A percentile compares a stretch with the other conserved stretches of the same genome.
Conservation (phyloP, 2,113 vertebrate genomes). For the Tetraodon nigroviridis region DNA sequence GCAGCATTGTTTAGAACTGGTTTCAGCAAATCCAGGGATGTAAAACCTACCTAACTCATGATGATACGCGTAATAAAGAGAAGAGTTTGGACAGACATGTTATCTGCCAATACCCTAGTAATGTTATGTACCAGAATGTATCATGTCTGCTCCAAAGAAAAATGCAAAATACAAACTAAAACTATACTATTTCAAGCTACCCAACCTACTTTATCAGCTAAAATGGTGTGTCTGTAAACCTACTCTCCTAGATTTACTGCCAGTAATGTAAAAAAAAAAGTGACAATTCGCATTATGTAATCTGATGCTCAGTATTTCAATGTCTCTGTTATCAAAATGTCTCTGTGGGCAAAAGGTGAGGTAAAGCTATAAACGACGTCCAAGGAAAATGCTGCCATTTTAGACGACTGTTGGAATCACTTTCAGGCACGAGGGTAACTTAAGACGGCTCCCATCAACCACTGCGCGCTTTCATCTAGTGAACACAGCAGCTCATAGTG, state of each 20-base stretch:
- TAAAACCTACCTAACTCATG: no score
- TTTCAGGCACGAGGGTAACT: conserved; percentile 42
- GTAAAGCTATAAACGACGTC: conserved; percentile 35
- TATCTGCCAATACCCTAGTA: no score
- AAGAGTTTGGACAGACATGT: no score
- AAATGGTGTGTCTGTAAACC: background rate
- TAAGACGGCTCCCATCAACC: conserved; percentile 46
- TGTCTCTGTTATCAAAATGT: background rate
- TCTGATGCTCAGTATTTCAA: conserved; percentile 23
- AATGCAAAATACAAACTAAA: no score
- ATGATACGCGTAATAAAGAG: no score
- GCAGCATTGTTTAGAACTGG: no score
- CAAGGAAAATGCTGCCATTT: conserved; percentile 21
- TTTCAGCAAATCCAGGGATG: no score
- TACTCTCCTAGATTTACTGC: conserved; percentile 29
- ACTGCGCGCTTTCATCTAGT: conserved; percentile 45
- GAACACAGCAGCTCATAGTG: conserved; percentile 52
- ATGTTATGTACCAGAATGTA: no score
- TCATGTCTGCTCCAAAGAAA: no score
- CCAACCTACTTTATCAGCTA: no score
- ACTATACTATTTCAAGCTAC: no score
- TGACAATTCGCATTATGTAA: conserved; percentile 37
- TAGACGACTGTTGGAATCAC: conserved; percentile 16
- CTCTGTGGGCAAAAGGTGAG: conserved; percentile 2
- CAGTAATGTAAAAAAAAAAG: conserved; percentile 27